These are phyloP conservation scores for Poecilia velifera DNA, from an alignment of 2,797 vertebrate species.

Conservation along the genomic window DNA sequence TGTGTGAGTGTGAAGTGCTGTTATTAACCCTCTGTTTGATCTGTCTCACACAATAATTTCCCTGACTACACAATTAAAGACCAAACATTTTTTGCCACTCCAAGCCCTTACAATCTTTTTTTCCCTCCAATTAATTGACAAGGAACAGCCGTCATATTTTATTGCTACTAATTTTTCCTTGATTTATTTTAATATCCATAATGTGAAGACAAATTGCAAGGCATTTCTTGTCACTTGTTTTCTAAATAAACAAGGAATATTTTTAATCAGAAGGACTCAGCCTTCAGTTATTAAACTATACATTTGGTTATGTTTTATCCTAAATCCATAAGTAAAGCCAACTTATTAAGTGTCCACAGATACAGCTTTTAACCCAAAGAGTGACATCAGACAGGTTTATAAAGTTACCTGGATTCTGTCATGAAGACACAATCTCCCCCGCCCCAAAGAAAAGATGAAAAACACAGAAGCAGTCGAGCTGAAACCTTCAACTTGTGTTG, in stretches of 20 bases:
- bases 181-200: background rate
- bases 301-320: background rate
- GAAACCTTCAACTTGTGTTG: constrained; percentile 77
- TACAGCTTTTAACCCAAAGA: constrained; percentile 2
- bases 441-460: constrained; percentile 51
- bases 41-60: constrained; percentile 85
- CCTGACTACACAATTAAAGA: constrained; percentile 85
- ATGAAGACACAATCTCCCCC: constrained; percentile 37
- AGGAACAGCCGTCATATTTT: background rate
- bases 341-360: constrained; percentile 9
- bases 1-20: constrained; percentile 65
- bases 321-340: constrained; percentile 9
- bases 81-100: constrained; percentile 52
- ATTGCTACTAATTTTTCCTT: background rate
- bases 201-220: constrained; percentile 31
- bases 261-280: background rate
- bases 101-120: constrained; percentile 8
- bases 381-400: constrained; percentile 22
- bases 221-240: constrained; percentile 80
- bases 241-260: constrained; percentile 72
- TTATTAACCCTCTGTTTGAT: constrained; percentile 89
- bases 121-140: constrained; percentile 22
- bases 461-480: constrained; percentile 52
- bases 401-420: constrained; percentile 19
- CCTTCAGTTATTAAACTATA: background rate